Percentiles rank a stretch among this genome's conserved stretches.
Conservation (phyloP, 2,888 invertebrate species). For the Crepidodera aurea region DNA sequence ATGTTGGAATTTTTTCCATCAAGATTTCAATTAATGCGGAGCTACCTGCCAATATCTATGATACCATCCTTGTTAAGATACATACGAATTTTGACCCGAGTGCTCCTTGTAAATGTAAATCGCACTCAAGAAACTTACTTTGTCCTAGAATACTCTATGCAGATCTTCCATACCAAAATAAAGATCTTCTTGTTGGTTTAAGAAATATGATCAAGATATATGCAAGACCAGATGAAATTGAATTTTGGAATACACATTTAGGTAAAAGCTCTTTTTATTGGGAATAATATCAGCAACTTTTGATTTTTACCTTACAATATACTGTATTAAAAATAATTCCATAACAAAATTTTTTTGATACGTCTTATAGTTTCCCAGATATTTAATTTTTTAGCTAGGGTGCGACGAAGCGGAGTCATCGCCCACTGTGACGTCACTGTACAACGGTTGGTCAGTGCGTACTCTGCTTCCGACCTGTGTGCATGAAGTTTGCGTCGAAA, state of each 20-base stretch:
- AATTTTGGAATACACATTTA: slow-evolving; percentile 50
- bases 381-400: no score
- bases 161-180: slow-evolving; percentile 51
- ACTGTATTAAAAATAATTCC: no score
- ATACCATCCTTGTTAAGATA: slow-evolving; percentile 36
- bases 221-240: slow-evolving; percentile 38
- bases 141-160: slow-evolving; percentile 50
- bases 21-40: slow-evolving; percentile 39
- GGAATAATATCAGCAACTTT: no score
- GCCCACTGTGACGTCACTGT: no score
- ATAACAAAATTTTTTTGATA: no score
- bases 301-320: no score
- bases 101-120: slow-evolving; percentile 43
- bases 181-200: slow-evolving; percentile 46
- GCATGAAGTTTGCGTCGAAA: no score
- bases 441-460: no score
- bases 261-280: slow-evolving; percentile 35
- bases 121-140: slow-evolving; percentile 31
- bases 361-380: no score
- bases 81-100: slow-evolving; percentile 35
- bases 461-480: no score
- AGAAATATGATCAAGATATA: slow-evolving; percentile 43
- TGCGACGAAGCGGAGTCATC: no score
- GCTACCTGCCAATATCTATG: slow-evolving; percentile 1
- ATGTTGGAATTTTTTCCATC: slow-evolving; percentile 51